Conservation (phyloP, 2,113 vertebrate species). For the Brevimyrus niger region DNA sequence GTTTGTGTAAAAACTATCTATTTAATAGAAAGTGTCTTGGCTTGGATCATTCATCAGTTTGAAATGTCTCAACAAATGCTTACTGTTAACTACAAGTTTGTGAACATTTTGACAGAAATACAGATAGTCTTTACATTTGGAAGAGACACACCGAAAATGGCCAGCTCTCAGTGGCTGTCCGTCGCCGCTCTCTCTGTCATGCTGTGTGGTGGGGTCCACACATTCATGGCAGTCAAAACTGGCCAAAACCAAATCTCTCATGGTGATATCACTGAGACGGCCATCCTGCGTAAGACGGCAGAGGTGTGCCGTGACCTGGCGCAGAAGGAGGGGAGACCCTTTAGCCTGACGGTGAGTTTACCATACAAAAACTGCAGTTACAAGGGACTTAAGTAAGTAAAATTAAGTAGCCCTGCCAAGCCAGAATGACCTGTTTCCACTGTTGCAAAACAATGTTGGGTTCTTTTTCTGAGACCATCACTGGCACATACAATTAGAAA, state of each 20-base stretch:
- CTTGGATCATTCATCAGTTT: background rate
- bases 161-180: slow-evolving; percentile 6
- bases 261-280: slow-evolving; percentile 1
- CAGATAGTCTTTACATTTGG: background rate
- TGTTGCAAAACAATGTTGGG: background rate
- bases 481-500: background rate
- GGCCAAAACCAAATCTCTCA: slow-evolving; percentile 9
- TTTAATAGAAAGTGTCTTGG: background rate
- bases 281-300: slow-evolving; percentile 22
- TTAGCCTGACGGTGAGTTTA: slow-evolving; percentile 15
- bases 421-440: too few species aligned
- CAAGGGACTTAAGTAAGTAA: too few species aligned
- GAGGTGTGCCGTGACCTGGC: slow-evolving; percentile 14
- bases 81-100: background rate
- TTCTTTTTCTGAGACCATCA: background rate
- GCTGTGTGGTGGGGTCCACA: background rate
- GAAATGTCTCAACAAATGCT: background rate
- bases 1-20: too few species aligned
- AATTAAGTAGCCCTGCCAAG: too few species aligned
- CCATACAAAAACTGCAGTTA: background rate
- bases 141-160: background rate
- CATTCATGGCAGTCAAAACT: background rate
- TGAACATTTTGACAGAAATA: background rate
- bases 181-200: background rate
- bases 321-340: slow-evolving; percentile 3